A percentile compares a stretch with the other conserved stretches of the same genome.
Evolutionary conservation across 64 coral and sea anemone species (phyloP).

Genomic region (Exaiptasia diaphana): DNA sequence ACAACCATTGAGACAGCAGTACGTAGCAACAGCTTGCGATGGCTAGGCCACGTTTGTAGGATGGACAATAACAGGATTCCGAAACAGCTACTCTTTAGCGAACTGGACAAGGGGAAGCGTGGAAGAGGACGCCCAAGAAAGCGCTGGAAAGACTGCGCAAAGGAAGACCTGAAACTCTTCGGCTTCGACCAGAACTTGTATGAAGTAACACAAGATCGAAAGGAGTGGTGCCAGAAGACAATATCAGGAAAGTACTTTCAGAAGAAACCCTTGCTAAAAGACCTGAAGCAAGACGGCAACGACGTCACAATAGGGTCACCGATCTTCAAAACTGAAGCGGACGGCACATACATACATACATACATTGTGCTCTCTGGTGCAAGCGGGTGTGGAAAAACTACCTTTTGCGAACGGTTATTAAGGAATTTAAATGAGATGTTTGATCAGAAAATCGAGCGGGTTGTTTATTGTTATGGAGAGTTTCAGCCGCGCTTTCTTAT

Average conservation of each 20-base stretch:
- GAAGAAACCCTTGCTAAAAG: too few relatives aligned
- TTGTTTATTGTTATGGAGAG: neutral
- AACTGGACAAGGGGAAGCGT: conserved; percentile 7
- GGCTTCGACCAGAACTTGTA: conserved; percentile 6
- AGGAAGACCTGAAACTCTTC: neutral
- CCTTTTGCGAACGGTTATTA: neutral
- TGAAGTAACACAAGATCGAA: too few relatives aligned
- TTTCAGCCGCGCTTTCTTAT: neutral
- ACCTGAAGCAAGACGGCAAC: too few relatives aligned
- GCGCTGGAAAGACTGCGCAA: conserved; percentile 9
- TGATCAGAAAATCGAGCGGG: neutral
- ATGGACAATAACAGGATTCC: neutral
- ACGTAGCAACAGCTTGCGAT: neutral
- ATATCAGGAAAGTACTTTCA: too few relatives aligned
- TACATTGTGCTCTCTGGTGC: too few relatives aligned
- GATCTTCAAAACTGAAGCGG: too few relatives aligned
- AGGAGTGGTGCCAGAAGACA: too few relatives aligned
- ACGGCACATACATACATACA: too few relatives aligned
- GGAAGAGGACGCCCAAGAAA: neutral
- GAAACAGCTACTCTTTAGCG: neutral
- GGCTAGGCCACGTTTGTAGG: neutral
- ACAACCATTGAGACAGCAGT: neutral
- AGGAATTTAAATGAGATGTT: neutral
- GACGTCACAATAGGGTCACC: too few relatives aligned
- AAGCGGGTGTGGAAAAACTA: too few relatives aligned